Evolutionary conservation across 2,797 vertebrate genomes (phyloP), one percentile per base, ranked within the genome.

Genomic region (Xenops minutus): DNA sequence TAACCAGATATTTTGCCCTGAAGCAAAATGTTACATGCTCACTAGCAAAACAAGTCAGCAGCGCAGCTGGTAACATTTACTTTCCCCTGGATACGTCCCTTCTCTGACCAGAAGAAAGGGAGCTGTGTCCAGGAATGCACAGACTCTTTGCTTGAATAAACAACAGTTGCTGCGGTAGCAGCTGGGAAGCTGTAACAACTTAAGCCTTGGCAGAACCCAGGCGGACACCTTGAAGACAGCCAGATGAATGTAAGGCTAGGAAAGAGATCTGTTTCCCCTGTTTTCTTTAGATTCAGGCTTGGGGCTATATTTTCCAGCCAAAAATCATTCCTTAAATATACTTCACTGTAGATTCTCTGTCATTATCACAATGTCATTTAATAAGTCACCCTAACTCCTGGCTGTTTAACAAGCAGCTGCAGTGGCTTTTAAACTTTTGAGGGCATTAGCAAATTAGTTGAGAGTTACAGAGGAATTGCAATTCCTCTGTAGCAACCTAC

Each of bases 171-270:
- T 88, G 37, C 2, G 0, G 84, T 68, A 86, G 55, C 91, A 92
- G 88, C 85, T 93, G 80, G 78, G 87, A 93, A 72, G 76, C 71
- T 80, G 83, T 66, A 91, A 87, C 68, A 93, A 43, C 81, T 88
- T 95, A 69, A 72, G 72, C 93, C 77, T 96, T 92, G 91, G 90
- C 89, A 93, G 85, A 79, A 68, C 24, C 46, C 88, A 41, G 83
- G 34, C 11, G 0, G 92, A 82, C 89, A 90, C 72, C 71, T 86
- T 82, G 68, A 93, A 90, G 89, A 88, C 80, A 82, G 93, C 67
- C 93, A 88, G 58, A 64, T 67, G 90, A 94, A 94, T 61, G 71
- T 72, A 89, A 88, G 58, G 64, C 81, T 59, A 85, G 55, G 66
- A 67, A 66, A 83, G 77, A 91, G 55, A 66, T 79, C 55, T 73